A percentile compares a stretch with the other conserved stretches of the same genome.
Conservation (phyloP, 2,113 vertebrate species). For the Dasyurus viverrinus region DNA sequence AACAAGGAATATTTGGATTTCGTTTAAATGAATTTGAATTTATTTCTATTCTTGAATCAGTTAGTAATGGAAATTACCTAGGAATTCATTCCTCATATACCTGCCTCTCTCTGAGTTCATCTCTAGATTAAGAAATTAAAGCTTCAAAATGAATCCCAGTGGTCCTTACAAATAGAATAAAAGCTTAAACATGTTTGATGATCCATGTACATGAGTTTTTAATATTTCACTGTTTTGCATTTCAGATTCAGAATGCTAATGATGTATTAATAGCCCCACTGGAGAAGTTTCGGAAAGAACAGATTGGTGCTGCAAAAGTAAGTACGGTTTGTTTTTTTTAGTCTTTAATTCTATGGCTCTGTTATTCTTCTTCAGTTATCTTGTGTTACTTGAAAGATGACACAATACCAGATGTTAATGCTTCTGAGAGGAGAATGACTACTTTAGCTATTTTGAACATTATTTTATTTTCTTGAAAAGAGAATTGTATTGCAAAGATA, state of each 20-base stretch:
- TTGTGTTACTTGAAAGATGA: constrained; percentile 25
- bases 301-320: constrained; percentile 98
- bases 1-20: constrained; percentile 23
- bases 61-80: constrained; percentile 48
- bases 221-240: constrained; percentile 79
- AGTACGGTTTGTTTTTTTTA: constrained; percentile 78
- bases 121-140: constrained; percentile 41
- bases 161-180: background rate
- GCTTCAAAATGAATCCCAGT: background rate
- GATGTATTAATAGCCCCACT: constrained; percentile 96
- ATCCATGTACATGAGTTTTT: background rate
- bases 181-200: constrained; percentile 12
- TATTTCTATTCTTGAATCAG: background rate
- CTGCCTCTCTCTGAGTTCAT: constrained; percentile 40
- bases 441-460: constrained; percentile 46
- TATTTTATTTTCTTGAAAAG: constrained; percentile 43
- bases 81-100: constrained; percentile 39
- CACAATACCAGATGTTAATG: constrained; percentile 26
- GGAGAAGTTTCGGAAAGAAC: constrained; percentile 98
- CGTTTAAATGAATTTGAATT: constrained; percentile 29
- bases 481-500: constrained; percentile 42
- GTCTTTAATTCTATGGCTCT: constrained; percentile 31
- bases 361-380: constrained; percentile 56
- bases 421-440: constrained; percentile 55
- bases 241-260: constrained; percentile 98